Base-by-base conservation (phyloP, 2,888 invertebrate species). In the Mythimna vitellina region DNA sequence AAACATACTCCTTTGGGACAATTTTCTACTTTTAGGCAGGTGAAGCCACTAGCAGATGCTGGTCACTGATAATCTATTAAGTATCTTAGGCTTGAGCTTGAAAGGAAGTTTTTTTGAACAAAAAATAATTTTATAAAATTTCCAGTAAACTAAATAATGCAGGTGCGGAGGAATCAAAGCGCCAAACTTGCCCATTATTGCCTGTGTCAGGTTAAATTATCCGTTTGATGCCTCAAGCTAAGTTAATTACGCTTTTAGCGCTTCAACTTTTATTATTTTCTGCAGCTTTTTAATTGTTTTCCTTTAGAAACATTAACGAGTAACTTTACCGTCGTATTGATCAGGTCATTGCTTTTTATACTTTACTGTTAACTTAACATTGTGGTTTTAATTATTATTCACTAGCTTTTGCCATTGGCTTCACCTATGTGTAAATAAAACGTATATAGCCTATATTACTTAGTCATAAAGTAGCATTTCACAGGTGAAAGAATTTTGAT, bases 241-340 rank as follows among this genome's bases (percentile, higher is more conserved):
- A 89, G 83, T 89, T 88, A 85, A 88, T 89, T 89, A 88, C 79
- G 82, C 82, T 86, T 89, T 88, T 83, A 83, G 86, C 82, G 83
- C 78, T 86, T 83, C 65, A 70, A 74, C 69, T 87, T 86, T 61
- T 71, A 58, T 53, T 69, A 66, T 51, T 72, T 63, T 80, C 51
- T 69, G 25, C 65, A 38, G 63, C n/a, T 66, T 80, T 51, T 60
- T 49, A 66, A 49, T 66, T 64, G 46, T 63, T 80, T 70, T 64
- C 51, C 42, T 70, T 66, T 63, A 58, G 57, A 62, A 58, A 58
- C 29, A 22, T 38, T 60, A 64, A 56, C 46, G 51, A 60, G 78
- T 29, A 70, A 80, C 42, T 70, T 66, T 38, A 35, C 35, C 32
- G 32, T 12, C n/a, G 38, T 53, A 60, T 60, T 53, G 67, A 70